phyloP scores from a whole-genome alignment of 2,888 invertebrate genomes.

The Meghimatium bilineatum region DNA sequence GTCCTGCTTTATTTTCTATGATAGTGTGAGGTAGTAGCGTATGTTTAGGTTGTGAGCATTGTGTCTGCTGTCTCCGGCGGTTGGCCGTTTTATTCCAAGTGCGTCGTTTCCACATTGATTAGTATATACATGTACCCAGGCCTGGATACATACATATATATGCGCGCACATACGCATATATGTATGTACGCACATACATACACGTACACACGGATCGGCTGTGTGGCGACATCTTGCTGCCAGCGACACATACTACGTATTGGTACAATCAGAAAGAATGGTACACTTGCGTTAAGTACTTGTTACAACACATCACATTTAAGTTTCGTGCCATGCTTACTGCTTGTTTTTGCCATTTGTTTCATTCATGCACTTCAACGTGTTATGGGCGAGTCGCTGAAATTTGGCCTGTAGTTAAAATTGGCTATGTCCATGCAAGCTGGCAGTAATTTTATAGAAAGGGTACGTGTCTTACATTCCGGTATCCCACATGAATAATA shows the following conservation, averaged over 20 bases:
- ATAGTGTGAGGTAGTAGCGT: background rate
- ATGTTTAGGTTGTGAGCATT: background rate
- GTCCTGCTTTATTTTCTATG: background rate
- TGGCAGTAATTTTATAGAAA: too few relatives aligned
- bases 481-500: too few relatives aligned
- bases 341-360: background rate
- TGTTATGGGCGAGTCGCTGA: background rate
- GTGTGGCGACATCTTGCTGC: constrained; percentile 24
- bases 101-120: background rate
- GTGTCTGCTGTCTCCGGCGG: background rate
- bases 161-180: too few relatives aligned
- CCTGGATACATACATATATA: background rate
- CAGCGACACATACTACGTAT: background rate
- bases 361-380: background rate
- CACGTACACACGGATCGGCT: background rate
- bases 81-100: background rate
- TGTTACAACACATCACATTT: background rate
- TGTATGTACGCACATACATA: too few relatives aligned
- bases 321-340: background rate
- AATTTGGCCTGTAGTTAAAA: too few relatives aligned
- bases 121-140: too few relatives aligned
- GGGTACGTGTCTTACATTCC: too few relatives aligned
- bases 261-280: background rate
- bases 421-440: too few relatives aligned
- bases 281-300: background rate